Conservation (phyloP, 2,113 vertebrate species). For the Sinocyclocheilus grahami region DNA sequence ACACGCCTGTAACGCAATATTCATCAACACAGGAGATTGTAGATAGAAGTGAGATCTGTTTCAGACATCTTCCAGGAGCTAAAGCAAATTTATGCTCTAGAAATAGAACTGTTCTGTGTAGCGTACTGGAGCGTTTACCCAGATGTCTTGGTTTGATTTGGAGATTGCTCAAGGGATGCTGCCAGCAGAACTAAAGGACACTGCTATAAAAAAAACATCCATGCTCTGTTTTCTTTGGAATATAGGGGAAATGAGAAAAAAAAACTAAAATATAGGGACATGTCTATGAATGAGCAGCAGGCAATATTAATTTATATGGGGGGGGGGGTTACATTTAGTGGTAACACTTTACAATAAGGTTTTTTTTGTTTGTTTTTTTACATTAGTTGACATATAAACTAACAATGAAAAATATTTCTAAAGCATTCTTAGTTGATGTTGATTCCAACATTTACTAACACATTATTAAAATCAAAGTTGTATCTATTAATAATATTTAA, state of each 20-base stretch:
- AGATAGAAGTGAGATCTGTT: conserved; percentile 57
- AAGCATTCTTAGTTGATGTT: too few species aligned
- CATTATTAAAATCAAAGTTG: too few species aligned
- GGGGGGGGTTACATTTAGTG: too few species aligned
- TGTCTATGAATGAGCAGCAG: background rate
- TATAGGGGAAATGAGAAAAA: too few species aligned
- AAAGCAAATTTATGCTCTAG: conserved; percentile 44
- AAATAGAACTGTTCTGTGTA: conserved; percentile 45
- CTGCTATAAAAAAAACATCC: background rate
- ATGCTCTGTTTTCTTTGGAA: conserved; percentile 18
- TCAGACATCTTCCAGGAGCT: conserved; percentile 36
- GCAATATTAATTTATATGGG: background rate
- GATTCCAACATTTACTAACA: too few species aligned
- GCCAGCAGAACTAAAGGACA: conserved; percentile 59
- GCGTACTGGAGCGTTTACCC: conserved; percentile 44
- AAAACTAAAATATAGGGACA: background rate
- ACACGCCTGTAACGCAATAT: conserved; percentile 52
- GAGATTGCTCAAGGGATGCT: conserved; percentile 56
- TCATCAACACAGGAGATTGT: conserved; percentile 58
- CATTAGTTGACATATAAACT: too few species aligned
- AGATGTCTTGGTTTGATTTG: conserved; percentile 54
- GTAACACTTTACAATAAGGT: too few species aligned
- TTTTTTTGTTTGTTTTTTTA: too few species aligned
- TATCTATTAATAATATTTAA: too few species aligned
- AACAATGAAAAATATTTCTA: too few species aligned